These are phyloP conservation scores for Caloenas nicobarica DNA, from an alignment of 2,113 vertebrate genomes.

Conservation along the genomic window DNA sequence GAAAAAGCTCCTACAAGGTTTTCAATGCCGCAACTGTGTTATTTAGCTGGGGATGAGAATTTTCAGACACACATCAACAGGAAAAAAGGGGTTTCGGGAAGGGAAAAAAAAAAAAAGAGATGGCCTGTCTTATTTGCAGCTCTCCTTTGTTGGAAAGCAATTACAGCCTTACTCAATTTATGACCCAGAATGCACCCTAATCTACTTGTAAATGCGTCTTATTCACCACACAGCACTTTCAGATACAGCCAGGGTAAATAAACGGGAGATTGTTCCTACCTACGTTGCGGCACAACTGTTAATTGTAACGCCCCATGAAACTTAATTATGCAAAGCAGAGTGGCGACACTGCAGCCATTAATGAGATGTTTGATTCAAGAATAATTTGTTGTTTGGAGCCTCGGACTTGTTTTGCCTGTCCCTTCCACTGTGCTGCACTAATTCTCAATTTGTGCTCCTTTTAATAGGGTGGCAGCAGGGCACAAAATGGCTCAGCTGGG, in stretches of 20 bases:
- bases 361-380: constrained; percentile 80
- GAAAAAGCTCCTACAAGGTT: constrained; percentile 29
- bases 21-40: constrained; percentile 27
- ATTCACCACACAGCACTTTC: constrained; percentile 70
- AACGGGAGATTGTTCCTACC: constrained; percentile 73
- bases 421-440: constrained; percentile 59
- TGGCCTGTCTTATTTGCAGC: constrained; percentile 64
- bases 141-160: constrained; percentile 74
- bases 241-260: constrained; percentile 68
- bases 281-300: constrained; percentile 70
- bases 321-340: constrained; percentile 81
- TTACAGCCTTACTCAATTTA: constrained; percentile 76
- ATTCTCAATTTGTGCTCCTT: constrained; percentile 48
- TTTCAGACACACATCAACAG: constrained; percentile 42
- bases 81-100: constrained; percentile 2
- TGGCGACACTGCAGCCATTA: constrained; percentile 73
- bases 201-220: constrained; percentile 72
- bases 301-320: constrained; percentile 77
- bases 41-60: constrained; percentile 39
- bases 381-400: constrained; percentile 76
- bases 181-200: constrained; percentile 74
- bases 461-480: constrained; percentile 40
- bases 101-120: neutral
- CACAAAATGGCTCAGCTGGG: neutral
- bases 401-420: constrained; percentile 64